Conservation (phyloP, 1,140 invertebrate genomes). For the Muscidifurax raptorellus region DNA sequence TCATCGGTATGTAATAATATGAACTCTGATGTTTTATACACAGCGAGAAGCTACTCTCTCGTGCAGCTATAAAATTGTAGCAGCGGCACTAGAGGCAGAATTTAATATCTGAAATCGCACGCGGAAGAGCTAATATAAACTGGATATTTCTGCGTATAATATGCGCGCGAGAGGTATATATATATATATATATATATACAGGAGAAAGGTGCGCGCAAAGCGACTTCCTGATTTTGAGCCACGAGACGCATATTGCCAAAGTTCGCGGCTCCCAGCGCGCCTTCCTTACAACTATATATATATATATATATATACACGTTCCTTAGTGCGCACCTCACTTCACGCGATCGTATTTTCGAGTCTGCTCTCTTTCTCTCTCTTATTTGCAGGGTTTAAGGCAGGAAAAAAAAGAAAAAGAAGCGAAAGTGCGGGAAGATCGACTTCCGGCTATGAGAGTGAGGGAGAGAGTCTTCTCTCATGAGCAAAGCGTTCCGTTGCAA, state of each 20-base stretch:
- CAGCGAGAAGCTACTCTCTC: background rate
- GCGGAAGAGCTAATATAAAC: constrained; percentile 19
- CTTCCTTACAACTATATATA: constrained; percentile 20
- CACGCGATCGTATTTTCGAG: constrained; percentile 24
- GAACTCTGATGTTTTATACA: background rate
- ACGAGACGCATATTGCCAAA: constrained; percentile 49
- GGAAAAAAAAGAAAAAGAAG: constrained; percentile 7
- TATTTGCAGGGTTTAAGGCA: background rate
- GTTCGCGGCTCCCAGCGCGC: constrained; percentile 18
- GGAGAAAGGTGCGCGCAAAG: constrained; percentile 9
- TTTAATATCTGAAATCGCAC: constrained; percentile 26
- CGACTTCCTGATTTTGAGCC: constrained; percentile 42
- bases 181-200: too few relatives aligned
- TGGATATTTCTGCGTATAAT: constrained; percentile 26
- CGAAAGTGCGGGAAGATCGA: constrained; percentile 36
- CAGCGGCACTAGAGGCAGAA: background rate
- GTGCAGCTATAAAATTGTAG: background rate
- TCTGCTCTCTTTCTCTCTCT: constrained; percentile 10
- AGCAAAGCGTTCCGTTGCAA: constrained; percentile 35
- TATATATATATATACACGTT: constrained; percentile 19
- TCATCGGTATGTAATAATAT: background rate
- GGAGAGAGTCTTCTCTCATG: constrained; percentile 49
- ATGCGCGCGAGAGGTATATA: background rate
- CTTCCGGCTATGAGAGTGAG: constrained; percentile 50
- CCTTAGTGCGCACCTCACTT: background rate